These are phyloP conservation scores for Caenorhabditis brenneri DNA, from an alignment of 1,140 invertebrate species.

Conservation along the genomic window DNA sequence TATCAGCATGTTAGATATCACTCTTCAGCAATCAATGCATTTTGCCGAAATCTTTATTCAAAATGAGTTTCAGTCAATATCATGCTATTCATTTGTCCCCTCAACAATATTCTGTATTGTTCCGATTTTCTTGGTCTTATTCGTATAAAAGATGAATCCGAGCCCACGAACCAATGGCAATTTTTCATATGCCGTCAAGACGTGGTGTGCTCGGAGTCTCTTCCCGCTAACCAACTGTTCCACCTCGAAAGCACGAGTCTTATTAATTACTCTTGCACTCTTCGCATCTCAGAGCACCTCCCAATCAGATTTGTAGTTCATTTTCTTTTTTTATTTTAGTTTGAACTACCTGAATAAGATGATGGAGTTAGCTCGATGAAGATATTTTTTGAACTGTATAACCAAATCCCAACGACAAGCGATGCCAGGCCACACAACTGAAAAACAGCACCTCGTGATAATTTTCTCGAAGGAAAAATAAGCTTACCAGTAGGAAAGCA, in stretches of 20 bases:
- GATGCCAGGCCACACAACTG: not conserved
- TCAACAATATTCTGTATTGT: not conserved
- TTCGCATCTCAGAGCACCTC: not conserved
- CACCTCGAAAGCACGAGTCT: not conserved
- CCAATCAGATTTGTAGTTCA: not conserved
- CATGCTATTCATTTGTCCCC: not conserved
- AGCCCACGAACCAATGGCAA: not conserved
- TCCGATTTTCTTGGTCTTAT: not conserved
- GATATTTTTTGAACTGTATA: slow-evolving; percentile 24
- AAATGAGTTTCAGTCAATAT: too few relatives aligned
- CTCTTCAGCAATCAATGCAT: too few relatives aligned
- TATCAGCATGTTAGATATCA: too few relatives aligned
- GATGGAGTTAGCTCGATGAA: not conserved
- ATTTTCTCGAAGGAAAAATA: not conserved
- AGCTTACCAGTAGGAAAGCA: not conserved
- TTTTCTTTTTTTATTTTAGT: not conserved
- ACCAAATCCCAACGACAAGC: not conserved
- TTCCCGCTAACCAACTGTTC: slow-evolving; percentile 22
- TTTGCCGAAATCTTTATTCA: too few relatives aligned
- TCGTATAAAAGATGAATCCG: too few relatives aligned
- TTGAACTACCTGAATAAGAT: slow-evolving; percentile 18
- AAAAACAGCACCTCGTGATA: not conserved
- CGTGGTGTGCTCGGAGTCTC: not conserved
- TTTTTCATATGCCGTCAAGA: slow-evolving; percentile 39
- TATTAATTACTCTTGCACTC: slow-evolving; percentile 33